Evolutionary conservation across 2,797 vertebrate species (phyloP).

Genomic region (Tachyglossus aculeatus): DNA sequence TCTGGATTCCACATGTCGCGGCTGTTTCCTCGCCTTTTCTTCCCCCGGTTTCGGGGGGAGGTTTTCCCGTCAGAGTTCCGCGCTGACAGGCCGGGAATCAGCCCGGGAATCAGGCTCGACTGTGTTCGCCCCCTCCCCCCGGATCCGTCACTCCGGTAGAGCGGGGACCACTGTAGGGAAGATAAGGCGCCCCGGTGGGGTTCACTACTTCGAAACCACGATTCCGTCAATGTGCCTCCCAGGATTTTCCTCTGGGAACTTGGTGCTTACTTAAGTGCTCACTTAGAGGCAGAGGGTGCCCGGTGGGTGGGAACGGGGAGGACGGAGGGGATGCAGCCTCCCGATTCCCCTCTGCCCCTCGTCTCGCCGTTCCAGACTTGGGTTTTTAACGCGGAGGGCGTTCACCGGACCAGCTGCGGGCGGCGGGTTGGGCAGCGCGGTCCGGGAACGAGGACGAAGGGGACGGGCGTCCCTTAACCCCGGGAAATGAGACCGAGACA

Average conservation of each 20-base stretch:
- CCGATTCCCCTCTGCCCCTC: conserved; percentile 15
- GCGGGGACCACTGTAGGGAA: conserved; percentile 49
- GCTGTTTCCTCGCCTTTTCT: no score
- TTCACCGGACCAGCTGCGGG: conserved; percentile 47
- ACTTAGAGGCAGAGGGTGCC: conserved; percentile 19
- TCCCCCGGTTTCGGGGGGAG: no score
- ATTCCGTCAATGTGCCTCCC: conserved; percentile 40
- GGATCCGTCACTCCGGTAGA: conserved; percentile 10
- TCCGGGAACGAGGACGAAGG: conserved; percentile 15
- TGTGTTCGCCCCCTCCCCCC: no score
- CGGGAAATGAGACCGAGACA: conserved; percentile 22
- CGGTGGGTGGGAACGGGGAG: no score
- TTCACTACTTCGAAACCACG: conserved; percentile 33
- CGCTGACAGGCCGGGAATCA: no score
- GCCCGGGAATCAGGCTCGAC: no score
- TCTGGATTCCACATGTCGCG: no score
- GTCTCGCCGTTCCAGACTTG: conserved; percentile 18
- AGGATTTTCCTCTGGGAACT: conserved; percentile 18
- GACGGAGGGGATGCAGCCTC: no score
- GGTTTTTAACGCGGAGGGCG: conserved; percentile 46
- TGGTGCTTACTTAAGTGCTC: conserved; percentile 56
- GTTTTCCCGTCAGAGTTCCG: no score
- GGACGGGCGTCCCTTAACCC: conserved; percentile 24
- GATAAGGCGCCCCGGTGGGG: conserved; percentile 16
- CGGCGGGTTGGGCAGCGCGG: conserved; percentile 22